Percentiles rank a stretch among this genome's conserved stretches.
Evolutionary conservation across 2,113 vertebrate genomes (phyloP).

Genomic region (Oncorhynchus clarkii): DNA sequence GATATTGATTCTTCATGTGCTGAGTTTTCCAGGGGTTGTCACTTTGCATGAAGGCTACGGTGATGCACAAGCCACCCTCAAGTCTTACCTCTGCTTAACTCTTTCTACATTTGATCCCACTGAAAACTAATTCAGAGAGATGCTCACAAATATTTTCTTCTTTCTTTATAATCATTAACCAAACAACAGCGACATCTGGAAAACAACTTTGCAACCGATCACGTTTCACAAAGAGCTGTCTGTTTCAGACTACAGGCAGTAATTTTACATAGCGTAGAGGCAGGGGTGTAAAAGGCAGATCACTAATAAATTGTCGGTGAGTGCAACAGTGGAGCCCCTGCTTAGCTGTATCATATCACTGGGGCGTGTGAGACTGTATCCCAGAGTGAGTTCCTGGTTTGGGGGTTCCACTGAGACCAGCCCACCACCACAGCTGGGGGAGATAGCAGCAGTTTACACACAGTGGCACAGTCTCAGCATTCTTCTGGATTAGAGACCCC

Average conservation of each 20-base stretch:
- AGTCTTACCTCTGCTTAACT: not conserved
- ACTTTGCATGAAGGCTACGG: too few species aligned
- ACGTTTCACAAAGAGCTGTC: conserved; percentile 14
- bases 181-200: conserved; percentile 26
- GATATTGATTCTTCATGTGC: too few species aligned
- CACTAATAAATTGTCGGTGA: conserved; percentile 6
- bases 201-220: conserved; percentile 21
- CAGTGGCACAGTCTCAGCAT: conserved; percentile 19
- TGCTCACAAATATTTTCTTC: too few species aligned
- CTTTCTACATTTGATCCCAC: too few species aligned
- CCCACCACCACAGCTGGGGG: conserved; percentile 30
- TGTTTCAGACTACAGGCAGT: not conserved
- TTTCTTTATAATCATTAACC: not conserved
- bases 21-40: too few species aligned
- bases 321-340: not conserved
- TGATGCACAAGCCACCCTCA: too few species aligned
- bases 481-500: conserved; percentile 20
- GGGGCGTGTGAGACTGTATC: conserved; percentile 16
- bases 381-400: conserved; percentile 22
- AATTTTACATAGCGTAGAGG: not conserved
- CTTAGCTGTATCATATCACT: not conserved
- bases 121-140: too few species aligned
- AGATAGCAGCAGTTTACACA: conserved; percentile 58
- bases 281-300: not conserved
- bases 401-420: conserved; percentile 19